These are phyloP conservation scores for Myrmophylax atrothorax DNA, from an alignment of 2,113 vertebrate genomes.

Conservation along the genomic window DNA sequence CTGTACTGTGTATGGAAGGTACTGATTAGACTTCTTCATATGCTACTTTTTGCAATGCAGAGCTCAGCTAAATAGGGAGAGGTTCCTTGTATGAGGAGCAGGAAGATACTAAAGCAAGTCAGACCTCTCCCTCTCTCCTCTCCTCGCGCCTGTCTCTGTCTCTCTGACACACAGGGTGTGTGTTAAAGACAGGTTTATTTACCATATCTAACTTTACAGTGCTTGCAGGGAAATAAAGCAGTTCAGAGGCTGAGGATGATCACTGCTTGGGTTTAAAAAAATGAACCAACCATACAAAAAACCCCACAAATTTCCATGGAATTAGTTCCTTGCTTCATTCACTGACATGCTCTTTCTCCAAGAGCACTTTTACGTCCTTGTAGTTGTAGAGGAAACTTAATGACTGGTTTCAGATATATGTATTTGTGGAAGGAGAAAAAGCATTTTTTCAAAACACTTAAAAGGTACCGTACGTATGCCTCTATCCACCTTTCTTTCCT, in stretches of 20 bases:
- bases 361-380: not conserved
- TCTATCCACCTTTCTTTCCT: not conserved
- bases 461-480: not conserved
- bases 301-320: not conserved
- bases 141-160: not conserved
- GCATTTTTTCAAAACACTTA: not conserved
- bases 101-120: conserved; percentile 33
- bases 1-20: conserved; percentile 50
- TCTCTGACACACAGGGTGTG: not conserved
- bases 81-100: not conserved
- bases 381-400: not conserved
- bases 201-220: conserved; percentile 45
- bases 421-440: not conserved
- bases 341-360: not conserved
- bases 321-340: not conserved
- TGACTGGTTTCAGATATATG: not conserved
- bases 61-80: conserved; percentile 30
- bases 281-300: not conserved
- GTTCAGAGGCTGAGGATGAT: not conserved
- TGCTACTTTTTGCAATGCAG: conserved; percentile 48
- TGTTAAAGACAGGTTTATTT: conserved; percentile 44
- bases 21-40: conserved; percentile 69
- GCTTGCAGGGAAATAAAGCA: conserved; percentile 39
- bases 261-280: not conserved
- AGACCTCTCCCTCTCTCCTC: not conserved